Base-by-base conservation (phyloP, 64 coral and sea anemone species). In the Actinia tenebrosa region DNA sequence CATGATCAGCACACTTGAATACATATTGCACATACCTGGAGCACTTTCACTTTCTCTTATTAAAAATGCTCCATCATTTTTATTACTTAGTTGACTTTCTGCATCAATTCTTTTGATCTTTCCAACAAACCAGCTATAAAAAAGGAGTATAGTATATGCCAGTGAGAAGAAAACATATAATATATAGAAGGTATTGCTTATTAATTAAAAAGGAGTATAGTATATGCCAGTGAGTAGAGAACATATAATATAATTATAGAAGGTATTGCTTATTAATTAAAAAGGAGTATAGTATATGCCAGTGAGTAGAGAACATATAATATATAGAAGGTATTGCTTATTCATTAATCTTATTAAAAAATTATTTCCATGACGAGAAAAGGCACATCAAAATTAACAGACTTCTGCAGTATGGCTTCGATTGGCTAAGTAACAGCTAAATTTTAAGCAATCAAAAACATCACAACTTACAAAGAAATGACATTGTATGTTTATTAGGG, bases 21-120 rank as follows among this genome's bases (percentile, higher is more conserved):
- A 58, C 7, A 11, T 11, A 58, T 58, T 58, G 69, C 11, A 61
- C 84, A 4, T 87, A 95, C 94, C 94, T 92, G 94, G 94, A 10
- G 90, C 53, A 50, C 94, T 95, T 85, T 95, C 94, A 79, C 94
- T 95, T 77, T 92, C 94, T 89, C 94, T 78, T 22, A 95, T 78
- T 45, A 95, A 89, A 14, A 95, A 95, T 81, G 91, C 90, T 17
- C 94, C 94, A 92, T 95, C 94, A 58, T 66, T 44, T 27, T 58
- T 87, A 71, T 89, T 80, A 64, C 85, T 92, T 56, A 95, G 72
- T 60, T 86, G 22, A 16, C 80, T 83, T 46, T 95, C 94, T 56
- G 94, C 90, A 58, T 89, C 77, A 56, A 77, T 60, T 83, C 94
- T 79, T 43, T 80, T 95, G 22, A 95, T 89, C 30, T 87, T 95